Conservation (phyloP, 92 coral and sea anemone species). For the Phymanthus crucifer region DNA sequence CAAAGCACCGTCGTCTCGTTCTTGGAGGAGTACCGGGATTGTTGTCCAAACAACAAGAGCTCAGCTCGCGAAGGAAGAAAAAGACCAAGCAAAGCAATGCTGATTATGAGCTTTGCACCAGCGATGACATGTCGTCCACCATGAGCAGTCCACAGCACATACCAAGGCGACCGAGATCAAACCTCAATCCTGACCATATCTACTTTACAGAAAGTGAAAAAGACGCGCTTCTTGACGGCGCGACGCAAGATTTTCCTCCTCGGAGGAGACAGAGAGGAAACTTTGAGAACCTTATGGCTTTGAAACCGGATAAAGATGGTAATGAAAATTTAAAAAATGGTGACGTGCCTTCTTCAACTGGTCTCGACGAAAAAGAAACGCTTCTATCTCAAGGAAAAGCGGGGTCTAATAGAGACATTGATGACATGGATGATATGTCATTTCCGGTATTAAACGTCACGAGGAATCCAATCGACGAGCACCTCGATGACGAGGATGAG, state of each 20-base stretch:
- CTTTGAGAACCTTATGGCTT: background rate
- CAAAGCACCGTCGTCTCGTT: conserved; percentile 79
- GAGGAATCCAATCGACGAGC: background rate
- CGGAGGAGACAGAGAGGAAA: background rate
- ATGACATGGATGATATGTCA: background rate
- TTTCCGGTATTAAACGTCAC: conserved; percentile 18
- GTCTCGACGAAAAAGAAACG: background rate
- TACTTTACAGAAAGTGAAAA: conserved; percentile 5
- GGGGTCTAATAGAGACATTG: background rate
- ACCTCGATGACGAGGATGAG: background rate
- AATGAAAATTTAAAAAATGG: background rate
- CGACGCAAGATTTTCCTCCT: background rate
- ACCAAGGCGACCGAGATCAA: conserved; percentile 25
- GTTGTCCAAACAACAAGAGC: conserved; percentile 75
- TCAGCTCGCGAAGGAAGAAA: conserved; percentile 79
- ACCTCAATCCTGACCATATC: conserved; percentile 7
- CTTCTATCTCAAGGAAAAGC: conserved; percentile 1
- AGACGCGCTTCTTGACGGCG: conserved; percentile 5
- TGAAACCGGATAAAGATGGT: background rate
- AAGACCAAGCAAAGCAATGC: conserved; percentile 35
- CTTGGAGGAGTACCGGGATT: conserved; percentile 89
- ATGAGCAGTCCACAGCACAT: conserved; percentile 32
- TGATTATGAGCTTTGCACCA: conserved; percentile 39
- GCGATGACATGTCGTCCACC: conserved; percentile 27
- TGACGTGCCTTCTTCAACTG: background rate